Conservation (phyloP, 2,888 invertebrate genomes). For the Polydrusus cervinus region DNA sequence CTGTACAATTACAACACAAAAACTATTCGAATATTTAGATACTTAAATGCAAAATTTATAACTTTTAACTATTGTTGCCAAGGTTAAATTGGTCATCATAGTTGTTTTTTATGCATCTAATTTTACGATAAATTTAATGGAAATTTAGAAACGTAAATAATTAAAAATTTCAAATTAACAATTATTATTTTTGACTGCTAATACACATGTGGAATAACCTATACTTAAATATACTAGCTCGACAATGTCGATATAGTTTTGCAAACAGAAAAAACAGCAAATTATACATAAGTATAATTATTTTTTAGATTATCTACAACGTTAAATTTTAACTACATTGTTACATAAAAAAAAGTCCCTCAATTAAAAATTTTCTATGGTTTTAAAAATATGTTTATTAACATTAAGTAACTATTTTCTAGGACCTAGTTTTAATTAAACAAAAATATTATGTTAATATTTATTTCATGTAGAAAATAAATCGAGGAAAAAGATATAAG, state of each 20-base stretch:
- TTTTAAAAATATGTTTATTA: too few species aligned
- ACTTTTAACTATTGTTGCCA: slow-evolving; percentile 50
- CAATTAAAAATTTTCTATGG: too few species aligned
- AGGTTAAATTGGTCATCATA: slow-evolving; percentile 54
- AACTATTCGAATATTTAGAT: slow-evolving; percentile 40
- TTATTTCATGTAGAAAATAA: too few species aligned
- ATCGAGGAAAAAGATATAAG: too few species aligned
- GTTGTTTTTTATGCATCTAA: slow-evolving; percentile 53
- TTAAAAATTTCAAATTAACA: slow-evolving; percentile 35
- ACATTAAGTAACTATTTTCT: too few species aligned
- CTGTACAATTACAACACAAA: slow-evolving; percentile 11
- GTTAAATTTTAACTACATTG: neutral
- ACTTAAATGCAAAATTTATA: slow-evolving; percentile 47
- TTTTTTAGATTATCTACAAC: neutral
- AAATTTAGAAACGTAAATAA: slow-evolving; percentile 49
- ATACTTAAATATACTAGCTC: neutral
- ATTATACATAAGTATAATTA: neutral
- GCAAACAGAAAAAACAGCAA: neutral
- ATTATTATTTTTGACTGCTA: slow-evolving; percentile 23
- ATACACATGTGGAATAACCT: neutral
- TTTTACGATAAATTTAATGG: slow-evolving; percentile 54
- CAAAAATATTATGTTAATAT: too few species aligned
- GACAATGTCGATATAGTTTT: neutral
- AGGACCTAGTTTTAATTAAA: too few species aligned
- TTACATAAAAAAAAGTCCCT: too few species aligned